These are phyloP conservation scores for Lycocorax pyrrhopterus DNA, from an alignment of 2,113 vertebrate species.

Conservation along the genomic window DNA sequence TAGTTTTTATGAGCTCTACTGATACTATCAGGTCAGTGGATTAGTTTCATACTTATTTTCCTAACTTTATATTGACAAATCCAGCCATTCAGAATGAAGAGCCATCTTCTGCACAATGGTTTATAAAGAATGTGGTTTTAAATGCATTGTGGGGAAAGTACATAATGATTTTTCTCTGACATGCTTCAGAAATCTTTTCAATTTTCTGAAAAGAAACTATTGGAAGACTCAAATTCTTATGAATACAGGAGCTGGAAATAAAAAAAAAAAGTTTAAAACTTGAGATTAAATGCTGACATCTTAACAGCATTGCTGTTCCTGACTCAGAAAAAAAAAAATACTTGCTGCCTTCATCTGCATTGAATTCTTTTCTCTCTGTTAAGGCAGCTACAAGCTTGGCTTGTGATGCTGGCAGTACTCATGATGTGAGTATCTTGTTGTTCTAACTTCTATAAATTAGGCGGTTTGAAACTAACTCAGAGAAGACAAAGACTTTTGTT, in stretches of 20 bases:
- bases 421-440: not conserved
- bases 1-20: not conserved
- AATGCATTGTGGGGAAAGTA: not conserved
- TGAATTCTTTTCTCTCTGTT: not conserved
- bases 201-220: not conserved
- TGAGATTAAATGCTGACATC: not conserved
- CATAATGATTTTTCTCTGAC: not conserved
- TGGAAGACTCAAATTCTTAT: not conserved
- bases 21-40: not conserved
- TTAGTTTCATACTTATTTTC: not conserved
- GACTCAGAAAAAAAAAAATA: not conserved
- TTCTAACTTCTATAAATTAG: not conserved
- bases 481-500: not conserved
- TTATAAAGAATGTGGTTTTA: not conserved
- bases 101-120: not conserved
- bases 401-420: not conserved
- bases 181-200: not conserved
- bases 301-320: not conserved
- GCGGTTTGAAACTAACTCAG: not conserved
- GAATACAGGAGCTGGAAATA: not conserved
- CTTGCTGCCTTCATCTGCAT: not conserved
- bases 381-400: not conserved
- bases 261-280: not conserved
- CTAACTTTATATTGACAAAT: not conserved
- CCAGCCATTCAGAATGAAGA: not conserved